A percentile compares a stretch with the other conserved stretches of the same genome.
These are phyloP conservation scores for Amyelois transitella DNA, from an alignment of 1,140 invertebrate species.

Conservation along the genomic window DNA sequence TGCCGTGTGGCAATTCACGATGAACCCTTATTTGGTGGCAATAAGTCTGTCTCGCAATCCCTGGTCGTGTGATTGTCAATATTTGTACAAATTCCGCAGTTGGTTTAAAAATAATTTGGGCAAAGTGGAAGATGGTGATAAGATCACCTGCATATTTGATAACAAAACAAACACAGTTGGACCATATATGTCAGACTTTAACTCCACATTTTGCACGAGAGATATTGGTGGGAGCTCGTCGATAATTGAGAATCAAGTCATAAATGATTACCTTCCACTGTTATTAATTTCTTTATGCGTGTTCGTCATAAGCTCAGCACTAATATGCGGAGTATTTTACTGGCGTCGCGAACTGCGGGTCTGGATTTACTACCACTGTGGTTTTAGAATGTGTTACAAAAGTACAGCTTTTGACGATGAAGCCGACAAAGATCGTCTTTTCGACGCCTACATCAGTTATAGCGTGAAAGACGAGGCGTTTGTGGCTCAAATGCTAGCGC, in stretches of 20 bases:
- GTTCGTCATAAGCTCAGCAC: conserved; percentile 81
- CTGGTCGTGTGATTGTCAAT: conserved; percentile 93
- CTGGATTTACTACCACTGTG: conserved; percentile 91
- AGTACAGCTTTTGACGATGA: conserved; percentile 83
- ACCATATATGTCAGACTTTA: conserved; percentile 79
- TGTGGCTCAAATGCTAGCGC: conserved; percentile 88
- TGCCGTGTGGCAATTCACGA: conserved; percentile 82
- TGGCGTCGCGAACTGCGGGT: conserved; percentile 88
- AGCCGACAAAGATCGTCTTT: conserved; percentile 87
- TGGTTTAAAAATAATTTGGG: conserved; percentile 84
- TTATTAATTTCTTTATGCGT: conserved; percentile 83
- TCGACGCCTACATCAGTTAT: conserved; percentile 94
- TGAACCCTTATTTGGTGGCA: conserved; percentile 86
- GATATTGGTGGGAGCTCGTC: conserved; percentile 79
- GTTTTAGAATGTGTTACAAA: conserved; percentile 88
- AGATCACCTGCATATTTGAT: conserved; percentile 81
- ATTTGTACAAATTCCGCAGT: conserved; percentile 83
- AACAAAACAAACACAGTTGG: conserved; percentile 78
- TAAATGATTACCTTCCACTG: conserved; percentile 86
- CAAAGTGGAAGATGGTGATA: conserved; percentile 82
- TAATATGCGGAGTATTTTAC: conserved; percentile 84
- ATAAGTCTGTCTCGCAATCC: conserved; percentile 88
- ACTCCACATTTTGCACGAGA: conserved; percentile 80
- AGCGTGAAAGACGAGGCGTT: conserved; percentile 93
- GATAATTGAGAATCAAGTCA: conserved; percentile 83